phyloP scores from a whole-genome alignment of 2,797 vertebrate genomes.

The Tenualosa ilisha region DNA sequence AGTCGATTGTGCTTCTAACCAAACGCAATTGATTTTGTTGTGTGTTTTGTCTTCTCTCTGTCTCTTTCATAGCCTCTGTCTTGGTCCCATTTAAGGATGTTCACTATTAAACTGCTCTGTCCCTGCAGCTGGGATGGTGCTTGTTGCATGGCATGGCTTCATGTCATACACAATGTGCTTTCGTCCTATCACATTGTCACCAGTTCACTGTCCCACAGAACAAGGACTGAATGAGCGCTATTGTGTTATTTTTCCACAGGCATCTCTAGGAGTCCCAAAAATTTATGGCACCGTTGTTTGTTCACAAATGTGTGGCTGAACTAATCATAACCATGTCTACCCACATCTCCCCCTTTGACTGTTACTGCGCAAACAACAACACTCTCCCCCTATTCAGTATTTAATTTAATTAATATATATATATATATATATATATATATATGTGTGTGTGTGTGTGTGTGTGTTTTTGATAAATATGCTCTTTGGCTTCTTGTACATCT shows the following conservation, averaged over 20 bases:
- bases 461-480: neutral
- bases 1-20: neutral
- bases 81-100: neutral
- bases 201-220: neutral
- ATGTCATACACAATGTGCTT: neutral
- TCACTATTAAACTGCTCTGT: neutral
- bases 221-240: constrained; percentile 7
- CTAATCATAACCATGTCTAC: neutral
- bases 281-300: neutral
- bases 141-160: neutral
- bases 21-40: neutral
- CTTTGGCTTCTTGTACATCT: constrained; percentile 8
- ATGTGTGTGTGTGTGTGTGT: no score
- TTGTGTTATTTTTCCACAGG: neutral
- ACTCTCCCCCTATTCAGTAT: neutral
- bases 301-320: neutral
- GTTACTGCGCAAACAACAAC: neutral
- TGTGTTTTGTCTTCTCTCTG: neutral
- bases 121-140: neutral
- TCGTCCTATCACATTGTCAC: neutral
- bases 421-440: no score
- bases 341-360: neutral
- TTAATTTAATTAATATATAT: neutral
- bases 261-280: neutral
- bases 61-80: neutral